Base-by-base conservation (phyloP, 2,113 vertebrate genomes). In the Gallinago jamesoni region DNA sequence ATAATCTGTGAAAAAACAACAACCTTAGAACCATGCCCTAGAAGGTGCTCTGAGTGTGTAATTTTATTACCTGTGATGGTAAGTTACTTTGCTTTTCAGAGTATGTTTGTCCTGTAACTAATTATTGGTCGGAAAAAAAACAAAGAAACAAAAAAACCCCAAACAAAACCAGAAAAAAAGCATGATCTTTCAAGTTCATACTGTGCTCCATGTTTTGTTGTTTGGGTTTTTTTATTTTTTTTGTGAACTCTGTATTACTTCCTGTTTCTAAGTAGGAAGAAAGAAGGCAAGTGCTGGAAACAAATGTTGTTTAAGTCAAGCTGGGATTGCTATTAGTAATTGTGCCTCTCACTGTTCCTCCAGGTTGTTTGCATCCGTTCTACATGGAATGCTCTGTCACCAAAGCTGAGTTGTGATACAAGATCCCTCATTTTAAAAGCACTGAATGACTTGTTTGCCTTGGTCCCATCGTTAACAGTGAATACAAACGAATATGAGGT, bases 291-390 rank as follows among this genome's bases (percentile, higher is more conserved):
- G 11, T 25, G 15, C 62, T 68, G 31, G 31, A 64, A 89, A 45
- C 12, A 55, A 55, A 25, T 21, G 4, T 12, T 28, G 13, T 63
- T 63, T 15, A 43, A 39, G 50, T 11, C 2, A 30, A 45, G 12
- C 28, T 82, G 55, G 8, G 9, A 18, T 78, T 69, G 43, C 27
- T 48, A 7, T 75, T 80, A 33, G 3, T 80, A 68, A 64, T 76
- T 48, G 12, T 55, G 43, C 28, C 39, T 91, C 25, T 17, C 21
- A 48, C 77, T 87, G 96, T 62, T 45, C 43, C 83, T 75, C 21
- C 86, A 99, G 99, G 99, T 99, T 10, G 99, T 99, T 92, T 99
- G 99, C 63, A 98, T 99, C 20, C 97, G 98, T 53, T 99, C 99
- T 18, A 98, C 99, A 0, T 99, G 99, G 99, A 98, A 95, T 85